Base-by-base conservation (phyloP, 1,140 invertebrate species). In the Samia ricini region DNA sequence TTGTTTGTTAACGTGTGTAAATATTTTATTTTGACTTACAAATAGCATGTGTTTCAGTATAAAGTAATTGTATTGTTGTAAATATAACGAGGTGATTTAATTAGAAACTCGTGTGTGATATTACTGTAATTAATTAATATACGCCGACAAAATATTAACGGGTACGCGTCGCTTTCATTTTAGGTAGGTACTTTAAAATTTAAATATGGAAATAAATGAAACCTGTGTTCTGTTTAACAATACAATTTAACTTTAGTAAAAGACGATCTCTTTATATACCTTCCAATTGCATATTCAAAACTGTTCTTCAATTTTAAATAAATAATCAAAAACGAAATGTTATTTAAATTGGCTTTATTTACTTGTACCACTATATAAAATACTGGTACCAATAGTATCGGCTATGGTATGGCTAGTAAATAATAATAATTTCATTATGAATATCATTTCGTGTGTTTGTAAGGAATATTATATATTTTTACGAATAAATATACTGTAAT, bases 81-180 rank as follows among this genome's bases (percentile, higher is more conserved):
- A 42, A 42, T 42, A 42, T 42, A 42, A 42, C 33, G 33, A 42
- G 33, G 33, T 42, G 33, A 52, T 52, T 52, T 52, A 52, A 52
- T 52, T 52, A 52, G 51, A 52, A 52, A 8, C 20, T 22, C 51
- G 51, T 52, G 51, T 52, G 20, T 52, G 51, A 21, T 52, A 42
- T 52, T 52, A 23, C 51, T 21, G 20, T 52, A 52, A 52, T 52
- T 52, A 52, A 52, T 52, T 52, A 52, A 52, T 52, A 52, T 52
- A 22, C 51, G 20, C 51, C 51, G 23, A 52, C 51, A 52, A 52
- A 52, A 52, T 52, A 52, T 22, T 22, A 23, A 21, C 20, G 23
- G 23, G 51, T 52, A 52, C 19, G 20, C 20, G 51, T 8, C 21
- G 51, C 19, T 23, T 52, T 52, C 20, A 52, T 23, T 52, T 52